phyloP scores from a whole-genome alignment of 2,888 invertebrate species.

The Tachina fera region DNA sequence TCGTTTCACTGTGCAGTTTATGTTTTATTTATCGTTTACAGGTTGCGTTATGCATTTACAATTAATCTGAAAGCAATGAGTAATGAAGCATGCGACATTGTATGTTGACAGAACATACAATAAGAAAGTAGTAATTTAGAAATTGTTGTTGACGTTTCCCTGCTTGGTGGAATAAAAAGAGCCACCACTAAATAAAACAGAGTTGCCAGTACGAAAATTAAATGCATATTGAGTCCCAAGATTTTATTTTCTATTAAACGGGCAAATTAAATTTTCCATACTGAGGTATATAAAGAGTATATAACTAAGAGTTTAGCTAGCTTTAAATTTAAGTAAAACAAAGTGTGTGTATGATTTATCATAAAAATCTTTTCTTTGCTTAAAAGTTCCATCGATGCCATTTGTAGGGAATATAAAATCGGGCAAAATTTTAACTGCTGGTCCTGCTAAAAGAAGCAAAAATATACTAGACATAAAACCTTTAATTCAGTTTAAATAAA shows the following conservation, averaged over 20 bases:
- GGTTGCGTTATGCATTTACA: slow-evolving; percentile 58
- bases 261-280: too few species aligned
- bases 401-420: too few species aligned
- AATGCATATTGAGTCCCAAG: not conserved
- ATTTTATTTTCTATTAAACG: not conserved
- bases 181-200: not conserved
- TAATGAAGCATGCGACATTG: slow-evolving; percentile 73
- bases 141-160: slow-evolving; percentile 18
- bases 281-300: too few species aligned
- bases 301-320: too few species aligned
- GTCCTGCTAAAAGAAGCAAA: too few species aligned
- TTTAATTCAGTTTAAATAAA: not conserved
- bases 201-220: not conserved
- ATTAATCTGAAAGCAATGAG: slow-evolving; percentile 73
- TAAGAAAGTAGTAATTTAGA: slow-evolving; percentile 45
- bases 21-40: slow-evolving; percentile 13
- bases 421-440: too few species aligned
- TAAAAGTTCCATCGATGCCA: too few species aligned
- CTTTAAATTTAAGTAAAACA: too few species aligned
- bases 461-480: not conserved
- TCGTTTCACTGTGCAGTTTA: not conserved
- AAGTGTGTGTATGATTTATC: too few species aligned
- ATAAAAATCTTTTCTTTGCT: too few species aligned
- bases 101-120: slow-evolving; percentile 64
- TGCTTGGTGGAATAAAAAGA: not conserved